phyloP scores from a whole-genome alignment of 2,888 invertebrate species.

The Phengaris arion region DNA sequence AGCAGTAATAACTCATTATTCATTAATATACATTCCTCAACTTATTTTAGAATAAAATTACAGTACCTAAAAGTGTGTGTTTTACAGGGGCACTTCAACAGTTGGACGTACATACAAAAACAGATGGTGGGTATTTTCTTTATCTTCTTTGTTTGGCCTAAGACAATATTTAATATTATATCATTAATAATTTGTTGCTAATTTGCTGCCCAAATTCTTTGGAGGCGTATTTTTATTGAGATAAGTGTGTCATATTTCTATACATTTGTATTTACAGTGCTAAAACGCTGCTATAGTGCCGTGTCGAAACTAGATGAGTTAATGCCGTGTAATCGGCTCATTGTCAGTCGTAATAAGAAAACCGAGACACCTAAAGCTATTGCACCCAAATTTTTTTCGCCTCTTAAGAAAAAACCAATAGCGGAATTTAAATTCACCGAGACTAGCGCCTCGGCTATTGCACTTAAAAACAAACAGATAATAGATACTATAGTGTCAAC shows the following conservation, averaged over 20 bases:
- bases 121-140: constrained; percentile 56
- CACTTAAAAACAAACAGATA: constrained; percentile 63
- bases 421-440: constrained; percentile 65
- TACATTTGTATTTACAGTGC: constrained; percentile 61
- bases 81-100: constrained; percentile 57
- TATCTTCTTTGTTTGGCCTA: not conserved
- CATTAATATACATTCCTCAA: too few relatives aligned
- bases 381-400: constrained; percentile 61
- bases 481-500: constrained; percentile 62
- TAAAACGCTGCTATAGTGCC: constrained; percentile 65
- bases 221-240: not conserved
- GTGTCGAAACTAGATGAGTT: constrained; percentile 55
- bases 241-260: not conserved
- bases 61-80: constrained; percentile 32
- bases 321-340: constrained; percentile 58
- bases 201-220: not conserved
- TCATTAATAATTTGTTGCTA: not conserved
- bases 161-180: not conserved
- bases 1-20: too few relatives aligned
- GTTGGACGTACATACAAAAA: constrained; percentile 53
- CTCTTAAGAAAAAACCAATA: constrained; percentile 62
- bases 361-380: constrained; percentile 52
- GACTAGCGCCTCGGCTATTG: constrained; percentile 43
- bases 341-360: constrained; percentile 53
- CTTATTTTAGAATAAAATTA: not conserved